phyloP scores from a whole-genome alignment of 2,797 vertebrate species.

The Cottoperca gobio region DNA sequence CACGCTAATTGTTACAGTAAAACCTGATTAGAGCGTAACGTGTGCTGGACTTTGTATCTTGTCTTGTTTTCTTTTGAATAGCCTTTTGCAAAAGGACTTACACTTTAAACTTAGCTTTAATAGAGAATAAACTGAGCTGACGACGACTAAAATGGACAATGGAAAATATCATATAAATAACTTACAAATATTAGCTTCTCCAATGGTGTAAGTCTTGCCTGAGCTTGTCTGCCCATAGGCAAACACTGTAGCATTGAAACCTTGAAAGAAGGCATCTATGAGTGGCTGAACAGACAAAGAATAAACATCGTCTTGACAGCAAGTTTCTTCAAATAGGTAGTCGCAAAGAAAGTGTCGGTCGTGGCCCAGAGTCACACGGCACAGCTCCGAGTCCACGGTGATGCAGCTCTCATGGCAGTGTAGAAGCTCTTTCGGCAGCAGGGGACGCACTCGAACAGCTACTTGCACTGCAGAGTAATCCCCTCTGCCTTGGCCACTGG shows the following conservation, averaged over 20 bases:
- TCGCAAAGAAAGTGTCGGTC: slow-evolving; percentile 91
- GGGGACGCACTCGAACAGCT: slow-evolving; percentile 90
- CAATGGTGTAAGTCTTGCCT: slow-evolving; percentile 97
- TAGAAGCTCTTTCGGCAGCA: slow-evolving; percentile 93
- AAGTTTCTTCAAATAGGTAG: slow-evolving; percentile 88
- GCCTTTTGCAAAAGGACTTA: not conserved
- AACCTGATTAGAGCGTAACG: not conserved
- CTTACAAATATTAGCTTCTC: slow-evolving; percentile 96
- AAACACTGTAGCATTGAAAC: slow-evolving; percentile 95
- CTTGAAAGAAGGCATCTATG: slow-evolving; percentile 94
- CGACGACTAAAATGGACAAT: not conserved
- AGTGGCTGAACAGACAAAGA: slow-evolving; percentile 90
- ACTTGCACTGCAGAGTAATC: slow-evolving; percentile 91
- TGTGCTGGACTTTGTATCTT: not conserved
- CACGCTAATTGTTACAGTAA: not conserved
- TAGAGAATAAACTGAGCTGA: not conserved
- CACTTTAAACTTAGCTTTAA: not conserved
- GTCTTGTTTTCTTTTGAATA: not conserved
- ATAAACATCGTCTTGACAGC: slow-evolving; percentile 91
- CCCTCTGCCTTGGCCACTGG: slow-evolving; percentile 70
- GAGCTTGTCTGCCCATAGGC: slow-evolving; percentile 98
- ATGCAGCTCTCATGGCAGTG: slow-evolving; percentile 93
- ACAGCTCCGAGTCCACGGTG: slow-evolving; percentile 82
- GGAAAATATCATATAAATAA: slow-evolving; percentile 75
- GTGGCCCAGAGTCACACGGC: slow-evolving; percentile 88